These are phyloP conservation scores for Neostethus bicornis DNA, from an alignment of 2,797 vertebrate genomes.

Conservation along the genomic window DNA sequence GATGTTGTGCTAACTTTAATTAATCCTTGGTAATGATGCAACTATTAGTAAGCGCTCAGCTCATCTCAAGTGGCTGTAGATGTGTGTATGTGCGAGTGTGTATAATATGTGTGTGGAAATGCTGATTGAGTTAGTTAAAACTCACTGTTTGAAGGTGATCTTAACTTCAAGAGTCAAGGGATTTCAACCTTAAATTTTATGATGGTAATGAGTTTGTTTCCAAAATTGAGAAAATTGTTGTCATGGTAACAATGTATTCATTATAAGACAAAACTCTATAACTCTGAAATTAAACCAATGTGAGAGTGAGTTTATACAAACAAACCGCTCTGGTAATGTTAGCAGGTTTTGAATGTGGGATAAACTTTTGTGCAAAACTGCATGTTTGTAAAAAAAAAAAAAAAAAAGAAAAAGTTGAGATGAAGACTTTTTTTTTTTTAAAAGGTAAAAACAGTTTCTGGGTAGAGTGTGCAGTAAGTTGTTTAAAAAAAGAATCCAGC, in stretches of 20 bases:
- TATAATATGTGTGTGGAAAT: slow-evolving; percentile 24
- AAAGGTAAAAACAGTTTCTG: slow-evolving; percentile 6
- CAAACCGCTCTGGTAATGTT: slow-evolving; percentile 6
- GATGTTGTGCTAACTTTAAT: slow-evolving; percentile 79
- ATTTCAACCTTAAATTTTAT: slow-evolving; percentile 28
- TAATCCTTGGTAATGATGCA: slow-evolving; percentile 86
- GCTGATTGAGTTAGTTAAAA: slow-evolving; percentile 32
- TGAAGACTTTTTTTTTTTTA: slow-evolving; percentile 16
- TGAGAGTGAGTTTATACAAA: slow-evolving; percentile 15
- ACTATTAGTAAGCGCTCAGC: slow-evolving; percentile 80
- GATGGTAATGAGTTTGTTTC: no score
- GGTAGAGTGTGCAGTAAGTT: slow-evolving; percentile 5
- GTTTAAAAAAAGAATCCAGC: slow-evolving; percentile 1
- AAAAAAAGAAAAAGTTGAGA: slow-evolving; percentile 3
- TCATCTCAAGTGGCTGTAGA: slow-evolving; percentile 71
- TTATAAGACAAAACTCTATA: no score
- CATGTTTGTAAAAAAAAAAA: slow-evolving; percentile 18
- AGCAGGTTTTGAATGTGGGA: slow-evolving; percentile 22
- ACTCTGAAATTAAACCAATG: slow-evolving; percentile 3
- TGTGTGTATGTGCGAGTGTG: slow-evolving; percentile 27
- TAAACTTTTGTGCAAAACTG: slow-evolving; percentile 25
- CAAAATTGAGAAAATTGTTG: slow-evolving; percentile 24
- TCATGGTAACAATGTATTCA: slow-evolving; percentile 44
- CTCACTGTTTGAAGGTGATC: slow-evolving; percentile 11
- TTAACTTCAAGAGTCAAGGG: slow-evolving; percentile 16